Conservation (phyloP, 2,888 invertebrate species). For the Acrobasis repandana region DNA sequence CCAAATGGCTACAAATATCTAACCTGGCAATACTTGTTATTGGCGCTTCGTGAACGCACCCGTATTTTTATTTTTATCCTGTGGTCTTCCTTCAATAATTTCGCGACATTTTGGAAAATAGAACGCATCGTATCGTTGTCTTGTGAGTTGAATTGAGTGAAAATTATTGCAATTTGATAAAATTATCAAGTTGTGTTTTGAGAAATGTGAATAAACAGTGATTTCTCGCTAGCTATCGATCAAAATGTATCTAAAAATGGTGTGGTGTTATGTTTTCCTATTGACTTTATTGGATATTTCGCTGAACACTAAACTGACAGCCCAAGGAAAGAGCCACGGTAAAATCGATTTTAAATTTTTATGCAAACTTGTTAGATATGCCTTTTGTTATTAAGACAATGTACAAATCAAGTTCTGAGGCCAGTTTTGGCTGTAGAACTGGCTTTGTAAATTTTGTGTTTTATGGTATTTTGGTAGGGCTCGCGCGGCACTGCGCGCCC, state of each 20-base stretch:
- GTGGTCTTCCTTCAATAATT: not conserved
- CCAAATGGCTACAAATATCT: no score
- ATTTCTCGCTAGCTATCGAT: constrained; percentile 45
- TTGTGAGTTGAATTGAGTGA: constrained; percentile 40
- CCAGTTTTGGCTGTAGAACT: not conserved
- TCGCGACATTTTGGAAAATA: not conserved
- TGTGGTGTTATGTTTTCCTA: constrained; percentile 86
- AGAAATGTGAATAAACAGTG: constrained; percentile 72
- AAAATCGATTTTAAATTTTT: constrained; percentile 70
- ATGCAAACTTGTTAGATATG: not conserved
- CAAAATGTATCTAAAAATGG: constrained; percentile 81
- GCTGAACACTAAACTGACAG: constrained; percentile 86
- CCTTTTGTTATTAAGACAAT: constrained; percentile 5
- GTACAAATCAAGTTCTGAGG: not conserved
- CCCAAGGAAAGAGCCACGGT: constrained; percentile 90
- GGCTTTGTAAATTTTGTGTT: constrained; percentile 28
- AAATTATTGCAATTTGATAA: constrained; percentile 33
- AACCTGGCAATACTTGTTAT: no score
- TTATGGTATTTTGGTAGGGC: constrained; percentile 46
- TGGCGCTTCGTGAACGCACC: not conserved
- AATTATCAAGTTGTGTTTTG: constrained; percentile 50
- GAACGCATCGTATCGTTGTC: constrained; percentile 44
- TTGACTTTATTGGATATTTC: constrained; percentile 86
- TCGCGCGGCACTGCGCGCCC: constrained; percentile 39
- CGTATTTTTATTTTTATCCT: not conserved